These are phyloP conservation scores for Thymelicus sylvestris DNA, from an alignment of 2,888 invertebrate species.

Conservation along the genomic window DNA sequence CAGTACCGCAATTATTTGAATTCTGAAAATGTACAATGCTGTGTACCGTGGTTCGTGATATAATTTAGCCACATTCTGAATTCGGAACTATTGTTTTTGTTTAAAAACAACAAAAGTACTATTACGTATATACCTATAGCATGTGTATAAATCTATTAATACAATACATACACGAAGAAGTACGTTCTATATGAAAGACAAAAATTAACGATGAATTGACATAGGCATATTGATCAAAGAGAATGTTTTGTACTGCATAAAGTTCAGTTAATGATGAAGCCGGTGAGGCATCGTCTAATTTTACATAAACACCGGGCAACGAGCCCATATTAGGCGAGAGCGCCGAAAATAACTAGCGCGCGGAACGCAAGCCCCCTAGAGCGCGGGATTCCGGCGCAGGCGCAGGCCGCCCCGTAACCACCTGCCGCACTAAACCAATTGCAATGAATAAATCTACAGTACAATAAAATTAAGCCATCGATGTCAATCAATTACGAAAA, in stretches of 20 bases:
- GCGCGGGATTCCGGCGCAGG: constrained; percentile 50
- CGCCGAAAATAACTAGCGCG: constrained; percentile 69
- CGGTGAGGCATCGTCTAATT: constrained; percentile 65
- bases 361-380: constrained; percentile 54
- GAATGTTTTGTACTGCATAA: constrained; percentile 2
- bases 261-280: constrained; percentile 50
- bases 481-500: background rate
- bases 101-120: constrained; percentile 7
- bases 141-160: constrained; percentile 20
- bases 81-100: background rate
- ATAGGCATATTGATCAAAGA: background rate
- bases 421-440: background rate
- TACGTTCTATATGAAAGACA: background rate
- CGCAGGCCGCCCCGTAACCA: background rate
- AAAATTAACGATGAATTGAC: background rate
- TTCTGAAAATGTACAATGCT: constrained; percentile 16
- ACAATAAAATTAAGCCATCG: background rate
- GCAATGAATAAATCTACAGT: background rate
- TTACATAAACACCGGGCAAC: constrained; percentile 73
- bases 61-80: background rate
- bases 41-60: background rate
- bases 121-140: constrained; percentile 1
- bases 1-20: constrained; percentile 60
- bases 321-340: constrained; percentile 81
- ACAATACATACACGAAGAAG: background rate